Conservation (phyloP, 2,888 invertebrate genomes). For the Psococerastis gibbosa region DNA sequence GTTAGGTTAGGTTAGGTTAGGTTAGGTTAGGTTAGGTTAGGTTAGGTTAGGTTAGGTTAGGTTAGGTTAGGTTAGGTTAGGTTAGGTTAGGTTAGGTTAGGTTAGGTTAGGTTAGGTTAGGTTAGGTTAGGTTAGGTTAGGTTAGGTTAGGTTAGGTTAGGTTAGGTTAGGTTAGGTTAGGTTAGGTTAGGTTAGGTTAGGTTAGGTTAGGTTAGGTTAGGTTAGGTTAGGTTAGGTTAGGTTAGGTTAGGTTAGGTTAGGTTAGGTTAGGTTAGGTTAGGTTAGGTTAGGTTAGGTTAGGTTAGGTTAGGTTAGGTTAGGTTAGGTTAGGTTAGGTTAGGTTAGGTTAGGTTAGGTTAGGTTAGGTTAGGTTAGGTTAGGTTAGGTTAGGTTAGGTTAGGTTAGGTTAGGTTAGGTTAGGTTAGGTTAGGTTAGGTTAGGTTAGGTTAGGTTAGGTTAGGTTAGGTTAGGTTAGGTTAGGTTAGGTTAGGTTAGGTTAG, state of each 20-base stretch:
- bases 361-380: constrained; percentile 1
- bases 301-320: constrained; percentile 1
- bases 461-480: constrained; percentile 1
- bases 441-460: constrained; percentile 1
- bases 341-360: constrained; percentile 1
- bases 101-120: constrained; percentile 11
- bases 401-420: constrained; percentile 1
- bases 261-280: constrained; percentile 1
- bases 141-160: constrained; percentile 12
- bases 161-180: background rate
- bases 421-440: constrained; percentile 1
- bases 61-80: constrained; percentile 12
- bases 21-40: constrained; percentile 13
- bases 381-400: constrained; percentile 1
- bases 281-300: background rate
- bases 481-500: constrained; percentile 1
- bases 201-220: too few species aligned
- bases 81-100: constrained; percentile 14
- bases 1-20: too few species aligned
- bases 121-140: constrained; percentile 13
- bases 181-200: background rate
- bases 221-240: too few species aligned
- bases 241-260: constrained; percentile 1
- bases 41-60: constrained; percentile 15
- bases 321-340: constrained; percentile 1